Percentiles rank a stretch among this genome's conserved stretches.
These are phyloP conservation scores for Phyllopteryx taeniolatus DNA, from an alignment of 2,113 vertebrate genomes.

Conservation along the genomic window DNA sequence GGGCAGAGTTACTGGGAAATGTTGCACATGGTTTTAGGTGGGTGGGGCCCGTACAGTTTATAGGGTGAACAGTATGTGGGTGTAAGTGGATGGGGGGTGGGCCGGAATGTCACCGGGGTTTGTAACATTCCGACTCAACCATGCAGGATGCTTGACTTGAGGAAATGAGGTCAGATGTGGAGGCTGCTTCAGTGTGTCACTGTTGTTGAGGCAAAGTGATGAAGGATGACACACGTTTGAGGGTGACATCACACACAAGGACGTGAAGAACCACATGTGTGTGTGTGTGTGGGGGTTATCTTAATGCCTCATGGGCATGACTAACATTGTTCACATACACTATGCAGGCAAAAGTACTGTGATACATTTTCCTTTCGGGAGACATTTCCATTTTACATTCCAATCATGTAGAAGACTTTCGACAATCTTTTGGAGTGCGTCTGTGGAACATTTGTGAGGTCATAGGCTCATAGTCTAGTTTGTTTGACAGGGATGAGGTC, in stretches of 20 bases:
- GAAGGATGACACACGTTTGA: conserved; percentile 33
- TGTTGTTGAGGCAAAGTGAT: conserved; percentile 26
- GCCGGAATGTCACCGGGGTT: conserved; percentile 56
- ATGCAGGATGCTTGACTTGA: conserved; percentile 33
- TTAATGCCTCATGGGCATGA: neutral
- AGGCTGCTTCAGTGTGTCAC: conserved; percentile 39
- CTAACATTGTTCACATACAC: neutral
- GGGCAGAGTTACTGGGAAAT: neutral
- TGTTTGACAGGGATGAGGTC: neutral
- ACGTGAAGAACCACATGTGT: conserved; percentile 11
- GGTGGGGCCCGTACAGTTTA: neutral
- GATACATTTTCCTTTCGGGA: neutral
- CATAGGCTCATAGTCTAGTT: neutral
- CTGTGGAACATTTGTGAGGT: neutral
- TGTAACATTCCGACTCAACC: conserved; percentile 54
- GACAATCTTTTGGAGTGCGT: neutral
- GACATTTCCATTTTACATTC: neutral
- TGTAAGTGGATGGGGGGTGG: conserved; percentile 12
- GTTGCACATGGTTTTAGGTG: neutral
- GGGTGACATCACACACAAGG: conserved; percentile 16
- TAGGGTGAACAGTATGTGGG: neutral
- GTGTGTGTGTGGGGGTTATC: neutral
- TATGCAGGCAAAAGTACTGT: neutral
- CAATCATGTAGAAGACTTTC: neutral
- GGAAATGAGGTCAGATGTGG: conserved; percentile 65